phyloP scores from a whole-genome alignment of 1,140 invertebrate species.

The Drosophila suzukii region DNA sequence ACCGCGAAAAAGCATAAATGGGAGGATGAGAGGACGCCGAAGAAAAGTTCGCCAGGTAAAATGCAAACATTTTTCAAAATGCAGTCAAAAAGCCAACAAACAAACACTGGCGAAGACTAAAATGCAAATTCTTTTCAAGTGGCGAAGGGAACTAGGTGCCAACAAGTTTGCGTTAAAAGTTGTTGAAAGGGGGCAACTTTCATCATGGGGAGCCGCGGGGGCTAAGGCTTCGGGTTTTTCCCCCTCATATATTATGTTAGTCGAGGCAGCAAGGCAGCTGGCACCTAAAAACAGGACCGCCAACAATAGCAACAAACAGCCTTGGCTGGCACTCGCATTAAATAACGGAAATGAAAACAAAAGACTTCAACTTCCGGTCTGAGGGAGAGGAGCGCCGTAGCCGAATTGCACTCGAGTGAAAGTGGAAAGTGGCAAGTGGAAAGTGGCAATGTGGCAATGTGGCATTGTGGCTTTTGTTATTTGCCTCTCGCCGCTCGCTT shows the following conservation, averaged over 20 bases:
- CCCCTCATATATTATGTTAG: slow-evolving; percentile 72
- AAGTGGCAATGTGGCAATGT: slow-evolving; percentile 59
- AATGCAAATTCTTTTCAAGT: slow-evolving; percentile 70
- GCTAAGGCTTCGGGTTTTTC: not conserved
- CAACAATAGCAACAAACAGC: slow-evolving; percentile 50
- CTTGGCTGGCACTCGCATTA: slow-evolving; percentile 70
- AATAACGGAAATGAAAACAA: slow-evolving; percentile 82
- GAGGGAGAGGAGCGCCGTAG: slow-evolving; percentile 24
- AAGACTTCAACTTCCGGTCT: slow-evolving; percentile 75
- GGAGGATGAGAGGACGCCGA: slow-evolving; percentile 1
- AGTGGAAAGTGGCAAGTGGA: slow-evolving; percentile 62
- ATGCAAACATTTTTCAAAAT: slow-evolving; percentile 71
- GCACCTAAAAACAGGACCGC: slow-evolving; percentile 40
- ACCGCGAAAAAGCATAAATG: slow-evolving; percentile 8
- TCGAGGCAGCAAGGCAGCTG: slow-evolving; percentile 63
- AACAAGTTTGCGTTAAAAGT: slow-evolving; percentile 76
- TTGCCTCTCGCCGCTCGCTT: slow-evolving; percentile 55
- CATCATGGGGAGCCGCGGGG: slow-evolving; percentile 24
- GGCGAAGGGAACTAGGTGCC: slow-evolving; percentile 62
- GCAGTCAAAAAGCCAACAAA: slow-evolving; percentile 71
- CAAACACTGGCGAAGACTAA: slow-evolving; percentile 47
- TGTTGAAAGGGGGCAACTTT: slow-evolving; percentile 60
- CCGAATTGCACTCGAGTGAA: slow-evolving; percentile 72
- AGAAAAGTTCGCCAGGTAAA: slow-evolving; percentile 42
- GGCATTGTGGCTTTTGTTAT: slow-evolving; percentile 69